Percentiles rank a stretch among this genome's conserved stretches.
Conservation (phyloP, 2,113 vertebrate species). For the Phalacrocorax carbo region DNA sequence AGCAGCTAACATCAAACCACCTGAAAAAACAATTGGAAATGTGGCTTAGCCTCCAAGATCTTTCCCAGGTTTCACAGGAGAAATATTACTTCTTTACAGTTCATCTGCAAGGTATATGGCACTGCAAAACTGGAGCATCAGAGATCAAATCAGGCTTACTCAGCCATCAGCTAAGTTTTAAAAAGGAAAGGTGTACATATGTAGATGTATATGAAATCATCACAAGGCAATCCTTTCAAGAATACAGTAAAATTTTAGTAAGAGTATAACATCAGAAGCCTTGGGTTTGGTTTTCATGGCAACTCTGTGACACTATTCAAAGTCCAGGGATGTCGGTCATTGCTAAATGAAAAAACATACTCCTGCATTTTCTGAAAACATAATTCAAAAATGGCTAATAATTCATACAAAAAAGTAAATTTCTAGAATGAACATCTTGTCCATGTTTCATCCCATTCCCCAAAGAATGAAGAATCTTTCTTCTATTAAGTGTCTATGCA, state of each 20-base stretch:
- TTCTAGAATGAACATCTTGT: background rate
- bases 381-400: background rate
- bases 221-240: background rate
- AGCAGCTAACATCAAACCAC: background rate
- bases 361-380: background rate
- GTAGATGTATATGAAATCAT: background rate
- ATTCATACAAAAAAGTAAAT: background rate
- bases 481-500: background rate
- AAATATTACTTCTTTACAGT: background rate
- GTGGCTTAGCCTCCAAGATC: background rate
- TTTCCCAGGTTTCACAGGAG: background rate
- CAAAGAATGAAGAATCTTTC: background rate
- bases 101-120: background rate
- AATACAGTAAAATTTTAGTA: background rate
- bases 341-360: background rate
- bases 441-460: background rate
- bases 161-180: background rate
- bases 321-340: background rate
- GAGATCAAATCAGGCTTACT: background rate
- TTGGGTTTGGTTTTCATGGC: background rate
- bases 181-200: background rate
- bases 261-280: background rate
- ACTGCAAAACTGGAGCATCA: background rate
- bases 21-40: slow-evolving; percentile 34
- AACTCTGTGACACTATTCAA: background rate